Evolutionary conservation across 2,113 vertebrate species (phyloP).

Genomic region (Oncorhynchus masou): DNA sequence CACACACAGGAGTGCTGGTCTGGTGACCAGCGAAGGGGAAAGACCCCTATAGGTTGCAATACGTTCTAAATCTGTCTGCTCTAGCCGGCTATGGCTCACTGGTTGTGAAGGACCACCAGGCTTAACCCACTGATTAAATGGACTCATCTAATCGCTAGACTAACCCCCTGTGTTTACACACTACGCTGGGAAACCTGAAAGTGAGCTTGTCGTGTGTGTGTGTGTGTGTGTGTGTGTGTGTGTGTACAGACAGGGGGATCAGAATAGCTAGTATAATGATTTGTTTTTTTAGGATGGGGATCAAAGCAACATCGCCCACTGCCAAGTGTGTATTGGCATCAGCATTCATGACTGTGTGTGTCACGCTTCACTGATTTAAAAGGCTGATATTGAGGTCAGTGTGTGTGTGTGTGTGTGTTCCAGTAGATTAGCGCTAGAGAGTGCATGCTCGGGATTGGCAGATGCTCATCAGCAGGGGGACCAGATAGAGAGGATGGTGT

Average conservation of each 20-base stretch:
- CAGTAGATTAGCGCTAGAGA: constrained; percentile 6
- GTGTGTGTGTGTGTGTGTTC: constrained; percentile 16
- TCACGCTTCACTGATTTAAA: constrained; percentile 38
- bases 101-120: constrained; percentile 1
- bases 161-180: not conserved
- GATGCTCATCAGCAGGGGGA: not conserved
- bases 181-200: not conserved
- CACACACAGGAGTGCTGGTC: not conserved
- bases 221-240: too few species aligned
- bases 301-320: not conserved
- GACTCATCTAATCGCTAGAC: not conserved
- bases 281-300: not conserved
- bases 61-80: not conserved
- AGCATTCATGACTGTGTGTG: constrained; percentile 16
- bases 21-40: not conserved
- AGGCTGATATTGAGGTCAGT: constrained; percentile 64
- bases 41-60: constrained; percentile 10
- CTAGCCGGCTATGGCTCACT: not conserved
- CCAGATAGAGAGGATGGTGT: not conserved
- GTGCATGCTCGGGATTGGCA: constrained; percentile 23
- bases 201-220: not conserved
- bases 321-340: not conserved
- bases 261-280: not conserved
- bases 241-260: constrained; percentile 25
- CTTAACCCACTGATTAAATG: constrained; percentile 10